Base-by-base conservation (phyloP, 1,140 invertebrate genomes). In the Eulimnadia texana region DNA sequence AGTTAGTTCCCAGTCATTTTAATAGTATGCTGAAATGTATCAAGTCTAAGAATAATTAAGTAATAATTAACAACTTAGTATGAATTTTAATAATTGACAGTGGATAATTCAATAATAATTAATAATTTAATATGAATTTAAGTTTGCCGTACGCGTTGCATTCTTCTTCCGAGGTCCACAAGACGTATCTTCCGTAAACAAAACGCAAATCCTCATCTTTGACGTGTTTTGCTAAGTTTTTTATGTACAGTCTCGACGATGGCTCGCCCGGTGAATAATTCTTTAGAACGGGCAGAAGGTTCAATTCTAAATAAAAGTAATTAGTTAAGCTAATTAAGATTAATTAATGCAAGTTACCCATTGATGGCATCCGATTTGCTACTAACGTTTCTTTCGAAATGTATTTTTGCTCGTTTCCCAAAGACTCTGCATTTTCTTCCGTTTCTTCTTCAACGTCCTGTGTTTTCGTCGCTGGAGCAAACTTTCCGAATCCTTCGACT, bases 221-320 rank as follows among this genome's bases (percentile, higher is more conserved):
- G 0, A 90, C 84, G 64, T 81, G 80, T 76, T 93, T 94, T 1
- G 84, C 78, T 22, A 95, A 76, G 78, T 97, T 97, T 72, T 97
- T 97, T 33, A 97, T 84, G 69, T 97, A 96, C 9, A 97, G 73
- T 62, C 88, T 82, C 74, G 83, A 81, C 9, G 85, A 87, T 16
- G 88, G 84, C 50, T 84, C 78, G 16, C 93, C 92, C 25, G 80
- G 71, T 66, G 85, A 79, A 74, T 95, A 96, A 69, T 90, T 91
- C 72, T 88, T 90, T 66, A 90, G 95, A 19, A 92, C 83, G 50
- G 86, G 80, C 57, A 90, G 72, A 10, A 85, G 71, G 68, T 83
- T 81, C 72, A 89, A 83, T 73, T 93, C 86, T 76, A 72, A 73
- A 56, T 29, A 62, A 70, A n/a, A n/a, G n/a, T n/a, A n/a, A n/a